Evolutionary conservation across 2,888 invertebrate genomes (phyloP).

Genomic region (Syrphus vitripennis): DNA sequence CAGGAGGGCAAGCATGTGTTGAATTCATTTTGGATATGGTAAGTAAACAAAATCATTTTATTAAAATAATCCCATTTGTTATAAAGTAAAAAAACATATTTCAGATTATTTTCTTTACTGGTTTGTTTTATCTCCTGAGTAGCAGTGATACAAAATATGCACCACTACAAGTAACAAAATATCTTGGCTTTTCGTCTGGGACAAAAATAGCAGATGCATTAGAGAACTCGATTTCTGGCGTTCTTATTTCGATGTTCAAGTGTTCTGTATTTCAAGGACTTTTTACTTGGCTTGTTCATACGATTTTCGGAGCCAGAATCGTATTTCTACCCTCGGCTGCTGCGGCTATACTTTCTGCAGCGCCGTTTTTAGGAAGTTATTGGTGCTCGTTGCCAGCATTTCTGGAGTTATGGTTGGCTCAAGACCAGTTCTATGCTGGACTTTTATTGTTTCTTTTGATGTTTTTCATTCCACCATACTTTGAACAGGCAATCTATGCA

Average conservation of each 20-base stretch:
- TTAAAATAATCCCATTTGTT: too few relatives aligned
- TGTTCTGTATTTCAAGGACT: conserved; percentile 98
- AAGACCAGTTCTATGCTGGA: conserved; percentile 92
- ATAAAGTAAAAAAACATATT: too few relatives aligned
- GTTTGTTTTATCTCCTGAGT: conserved; percentile 96
- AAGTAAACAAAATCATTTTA: too few relatives aligned
- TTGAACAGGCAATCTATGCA: conserved; percentile 97
- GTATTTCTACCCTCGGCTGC: conserved; percentile 94
- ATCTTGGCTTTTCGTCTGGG: conserved; percentile 89
- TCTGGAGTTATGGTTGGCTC: conserved; percentile 96
- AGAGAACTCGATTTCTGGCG: conserved; percentile 95
- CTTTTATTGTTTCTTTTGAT: conserved; percentile 91
- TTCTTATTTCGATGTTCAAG: conserved; percentile 97
- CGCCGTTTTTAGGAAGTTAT: conserved; percentile 97
- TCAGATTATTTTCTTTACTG: conserved; percentile 97
- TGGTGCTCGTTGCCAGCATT: conserved; percentile 97
- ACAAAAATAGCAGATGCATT: conserved; percentile 90
- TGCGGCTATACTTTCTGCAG: conserved; percentile 96
- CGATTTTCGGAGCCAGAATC: conserved; percentile 95
- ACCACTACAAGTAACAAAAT: conserved; percentile 93
- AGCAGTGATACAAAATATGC: conserved; percentile 94
- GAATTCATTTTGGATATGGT: conserved; percentile 93
- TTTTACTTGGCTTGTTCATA: conserved; percentile 99
- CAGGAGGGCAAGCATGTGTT: conserved; percentile 94
- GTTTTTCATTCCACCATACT: conserved; percentile 92